Conservation (phyloP, 1,140 invertebrate species). For the Babylonia areolata region DNA sequence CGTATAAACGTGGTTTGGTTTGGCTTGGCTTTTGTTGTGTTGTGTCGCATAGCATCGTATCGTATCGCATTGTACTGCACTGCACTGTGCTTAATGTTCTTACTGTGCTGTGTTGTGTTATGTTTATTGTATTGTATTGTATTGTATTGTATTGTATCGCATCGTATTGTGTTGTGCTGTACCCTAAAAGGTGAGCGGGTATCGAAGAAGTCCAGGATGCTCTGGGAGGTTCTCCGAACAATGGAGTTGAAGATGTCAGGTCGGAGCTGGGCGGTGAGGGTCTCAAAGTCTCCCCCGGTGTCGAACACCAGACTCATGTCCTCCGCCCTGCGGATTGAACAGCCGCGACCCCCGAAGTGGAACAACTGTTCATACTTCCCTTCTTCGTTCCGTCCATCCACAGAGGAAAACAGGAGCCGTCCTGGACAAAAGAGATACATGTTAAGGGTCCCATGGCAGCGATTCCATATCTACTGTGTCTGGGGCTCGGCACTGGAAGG, state of each 20-base stretch:
- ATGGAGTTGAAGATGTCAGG: slow-evolving; percentile 44
- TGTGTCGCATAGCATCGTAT: too few relatives aligned
- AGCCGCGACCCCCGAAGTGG: slow-evolving; percentile 48
- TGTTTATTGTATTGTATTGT: too few relatives aligned
- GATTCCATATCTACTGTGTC: too few relatives aligned
- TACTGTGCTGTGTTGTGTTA: too few relatives aligned
- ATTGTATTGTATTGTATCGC: too few relatives aligned
- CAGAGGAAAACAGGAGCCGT: slow-evolving; percentile 10
- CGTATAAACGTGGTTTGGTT: too few relatives aligned
- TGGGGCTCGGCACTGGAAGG: too few relatives aligned
- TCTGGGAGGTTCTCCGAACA: not conserved
- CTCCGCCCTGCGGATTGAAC: slow-evolving; percentile 46
- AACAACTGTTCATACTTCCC: slow-evolving; percentile 46
- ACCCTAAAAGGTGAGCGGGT: not conserved
- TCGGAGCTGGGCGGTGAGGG: not conserved
- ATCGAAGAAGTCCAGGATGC: not conserved
- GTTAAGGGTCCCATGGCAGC: too few relatives aligned
- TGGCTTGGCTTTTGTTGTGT: too few relatives aligned
- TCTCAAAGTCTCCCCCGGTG: slow-evolving; percentile 44
- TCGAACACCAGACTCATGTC: slow-evolving; percentile 51
- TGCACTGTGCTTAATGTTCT: too few relatives aligned
- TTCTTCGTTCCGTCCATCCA: slow-evolving; percentile 33
- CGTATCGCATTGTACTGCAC: too few relatives aligned
- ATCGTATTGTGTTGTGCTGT: too few relatives aligned
- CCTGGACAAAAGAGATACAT: not conserved